Base-by-base conservation (phyloP, 2,888 invertebrate genomes). In the Conistra vaccinii region DNA sequence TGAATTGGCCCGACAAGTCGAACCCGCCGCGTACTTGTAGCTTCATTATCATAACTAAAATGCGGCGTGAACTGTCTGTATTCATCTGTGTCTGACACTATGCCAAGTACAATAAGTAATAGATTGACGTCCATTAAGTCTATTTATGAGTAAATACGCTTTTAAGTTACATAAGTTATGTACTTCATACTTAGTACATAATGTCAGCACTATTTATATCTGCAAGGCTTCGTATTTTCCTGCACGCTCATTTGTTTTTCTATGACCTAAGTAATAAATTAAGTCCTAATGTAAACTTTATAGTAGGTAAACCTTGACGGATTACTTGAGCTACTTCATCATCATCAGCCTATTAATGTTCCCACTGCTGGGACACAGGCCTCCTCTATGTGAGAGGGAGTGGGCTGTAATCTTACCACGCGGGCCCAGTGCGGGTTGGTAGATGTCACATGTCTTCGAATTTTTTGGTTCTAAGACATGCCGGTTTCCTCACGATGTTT, bases 121-220 rank as follows among this genome's bases (percentile, higher is more conserved):
- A 70, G 66, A 63, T 62, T 53, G 20, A 42, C 48, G 42, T 26
- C 42, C 53, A 14, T 45, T 39, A 69, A 51, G 53, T 67, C 71
- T 65, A 72, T 83, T 83, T 78, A 81, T 78, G 72, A 81, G 72
- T 69, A 78, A 78, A 71, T 77, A 23, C 55, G 51, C 57, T 61
- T 76, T 68, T 48, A 72, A 66, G 67, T 70, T 42, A 10, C 51
- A 39, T 48, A 48, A 20, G 48, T 48, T 74, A 63, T 60, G 55
- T 68, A 42, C 42, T 80, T 51, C 32, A 42, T 73, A 20, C 62
- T 57, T 53, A 39, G 20, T 9, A 57, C 42, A 58, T 75, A 68
- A 69, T 76, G 39, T 78, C 62, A 81, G 26, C 32, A 61, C 68
- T 85, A 86, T 85, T 81, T 84, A 73, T 84, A 84, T 67, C 76